Conservation (phyloP, 2,113 vertebrate genomes). For the Probosciger aterrimus region DNA sequence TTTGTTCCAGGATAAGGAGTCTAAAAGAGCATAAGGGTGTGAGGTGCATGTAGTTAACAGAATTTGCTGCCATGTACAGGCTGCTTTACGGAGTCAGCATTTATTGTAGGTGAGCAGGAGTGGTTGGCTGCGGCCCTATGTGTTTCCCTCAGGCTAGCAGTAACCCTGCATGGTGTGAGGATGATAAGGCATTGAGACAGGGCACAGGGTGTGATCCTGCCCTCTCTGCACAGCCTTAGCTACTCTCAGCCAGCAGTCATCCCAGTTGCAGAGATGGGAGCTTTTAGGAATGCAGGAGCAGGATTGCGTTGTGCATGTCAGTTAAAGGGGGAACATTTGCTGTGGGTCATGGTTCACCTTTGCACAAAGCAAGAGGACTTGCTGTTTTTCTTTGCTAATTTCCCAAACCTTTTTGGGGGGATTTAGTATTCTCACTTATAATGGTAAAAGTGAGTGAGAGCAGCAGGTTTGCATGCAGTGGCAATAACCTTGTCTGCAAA, state of each 20-base stretch:
- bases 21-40: background rate
- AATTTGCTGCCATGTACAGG: background rate
- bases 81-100: background rate
- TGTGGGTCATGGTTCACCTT: background rate
- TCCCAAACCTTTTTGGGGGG: background rate
- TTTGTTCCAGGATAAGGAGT: background rate
- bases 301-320: background rate
- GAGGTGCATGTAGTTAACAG: background rate
- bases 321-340: background rate
- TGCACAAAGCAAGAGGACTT: background rate
- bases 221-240: background rate
- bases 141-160: background rate
- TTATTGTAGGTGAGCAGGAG: background rate
- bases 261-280: background rate
- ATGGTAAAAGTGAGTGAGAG: background rate
- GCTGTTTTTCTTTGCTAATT: background rate
- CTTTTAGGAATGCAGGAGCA: background rate
- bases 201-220: background rate
- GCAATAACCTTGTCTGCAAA: background rate
- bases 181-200: background rate
- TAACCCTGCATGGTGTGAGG: rapidly evolving
- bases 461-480: background rate
- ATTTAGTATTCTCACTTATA: background rate
- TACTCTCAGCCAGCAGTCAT: background rate
- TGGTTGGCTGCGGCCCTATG: background rate